These are phyloP conservation scores for Chaenogobius annularis DNA, from an alignment of 2,113 vertebrate species.

Conservation along the genomic window DNA sequence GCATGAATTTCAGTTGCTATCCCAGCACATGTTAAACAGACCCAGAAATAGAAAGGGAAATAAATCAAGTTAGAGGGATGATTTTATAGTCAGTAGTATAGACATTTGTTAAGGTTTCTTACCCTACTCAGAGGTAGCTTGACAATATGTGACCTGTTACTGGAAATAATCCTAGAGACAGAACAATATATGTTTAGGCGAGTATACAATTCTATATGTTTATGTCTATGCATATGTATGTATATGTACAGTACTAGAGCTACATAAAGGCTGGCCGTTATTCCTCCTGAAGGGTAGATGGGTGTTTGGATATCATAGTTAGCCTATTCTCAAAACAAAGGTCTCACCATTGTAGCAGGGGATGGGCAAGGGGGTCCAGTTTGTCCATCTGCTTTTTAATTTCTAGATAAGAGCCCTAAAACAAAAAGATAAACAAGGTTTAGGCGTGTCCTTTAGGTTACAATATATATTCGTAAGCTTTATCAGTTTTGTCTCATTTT, in stretches of 20 bases:
- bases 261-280: background rate
- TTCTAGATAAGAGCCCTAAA: slow-evolving; percentile 95
- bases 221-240: background rate
- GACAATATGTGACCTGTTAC: slow-evolving; percentile 98
- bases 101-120: slow-evolving; percentile 58
- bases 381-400: slow-evolving; percentile 99
- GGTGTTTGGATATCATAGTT: background rate
- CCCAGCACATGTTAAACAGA: slow-evolving; percentile 63
- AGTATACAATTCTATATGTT: background rate
- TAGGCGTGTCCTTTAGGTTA: background rate
- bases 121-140: slow-evolving; percentile 99
- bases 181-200: slow-evolving; percentile 15
- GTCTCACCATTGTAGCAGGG: slow-evolving; percentile 91
- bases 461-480: background rate
- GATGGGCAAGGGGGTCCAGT: slow-evolving; percentile 93
- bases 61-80: slow-evolving; percentile 14
- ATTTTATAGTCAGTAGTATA: background rate
- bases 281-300: background rate
- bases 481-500: slow-evolving; percentile 31
- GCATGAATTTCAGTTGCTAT: slow-evolving; percentile 99
- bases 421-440: slow-evolving; percentile 18
- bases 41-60: slow-evolving; percentile 17
- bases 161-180: slow-evolving; percentile 93
- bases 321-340: background rate
- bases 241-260: too few species aligned